Evolutionary conservation across 2,888 invertebrate species (phyloP).

Genomic region (Alviniconcha strummeri): DNA sequence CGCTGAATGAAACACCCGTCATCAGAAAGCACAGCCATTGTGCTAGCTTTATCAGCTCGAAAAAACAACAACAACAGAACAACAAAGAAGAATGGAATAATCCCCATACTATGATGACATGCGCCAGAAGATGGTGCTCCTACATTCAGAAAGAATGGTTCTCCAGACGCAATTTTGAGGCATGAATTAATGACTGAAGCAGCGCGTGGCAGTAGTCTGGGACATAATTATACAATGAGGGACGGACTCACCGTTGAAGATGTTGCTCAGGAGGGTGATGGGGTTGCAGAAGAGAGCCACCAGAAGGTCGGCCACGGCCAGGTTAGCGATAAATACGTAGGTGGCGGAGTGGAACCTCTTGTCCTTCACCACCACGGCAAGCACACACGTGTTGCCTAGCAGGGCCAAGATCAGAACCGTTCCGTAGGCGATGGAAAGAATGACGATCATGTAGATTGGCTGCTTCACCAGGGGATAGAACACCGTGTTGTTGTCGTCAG

Average conservation of each 20-base stretch:
- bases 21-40: too few relatives aligned
- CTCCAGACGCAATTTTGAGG: neutral
- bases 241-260: constrained; percentile 51
- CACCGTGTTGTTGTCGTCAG: neutral
- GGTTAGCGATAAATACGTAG: constrained; percentile 58
- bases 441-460: constrained; percentile 49
- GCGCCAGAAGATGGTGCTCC: neutral
- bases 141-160: too few relatives aligned
- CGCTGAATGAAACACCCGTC: too few relatives aligned
- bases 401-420: constrained; percentile 66
- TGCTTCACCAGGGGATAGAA: constrained; percentile 47
- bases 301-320: constrained; percentile 58
- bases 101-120: neutral
- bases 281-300: constrained; percentile 54
- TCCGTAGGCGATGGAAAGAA: constrained; percentile 64
- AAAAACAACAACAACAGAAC: neutral
- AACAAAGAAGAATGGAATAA: neutral
- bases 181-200: neutral
- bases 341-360: constrained; percentile 70
- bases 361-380: constrained; percentile 65
- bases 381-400: constrained; percentile 68
- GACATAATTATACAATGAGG: neutral
- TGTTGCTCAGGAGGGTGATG: constrained; percentile 51
- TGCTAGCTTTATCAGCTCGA: neutral
- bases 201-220: neutral